These are phyloP conservation scores for Apamea sordens DNA, from an alignment of 2,888 invertebrate species.

Conservation along the genomic window DNA sequence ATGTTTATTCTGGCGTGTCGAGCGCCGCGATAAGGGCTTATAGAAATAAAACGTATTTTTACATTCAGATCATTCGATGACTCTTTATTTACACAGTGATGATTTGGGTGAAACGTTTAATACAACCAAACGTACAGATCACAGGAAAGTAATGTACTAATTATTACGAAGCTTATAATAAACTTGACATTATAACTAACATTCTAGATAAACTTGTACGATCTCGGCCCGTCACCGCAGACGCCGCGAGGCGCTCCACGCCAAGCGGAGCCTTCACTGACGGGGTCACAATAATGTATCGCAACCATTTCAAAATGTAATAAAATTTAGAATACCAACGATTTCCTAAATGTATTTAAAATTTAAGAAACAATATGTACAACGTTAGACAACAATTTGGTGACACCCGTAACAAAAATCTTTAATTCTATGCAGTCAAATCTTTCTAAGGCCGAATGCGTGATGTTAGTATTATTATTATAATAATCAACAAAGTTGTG, in stretches of 20 bases:
- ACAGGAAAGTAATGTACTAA: slow-evolving; percentile 83
- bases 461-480: slow-evolving; percentile 53
- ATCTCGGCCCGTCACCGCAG: slow-evolving; percentile 64
- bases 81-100: slow-evolving; percentile 89
- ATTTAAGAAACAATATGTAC: slow-evolving; percentile 78
- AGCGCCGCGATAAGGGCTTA: slow-evolving; percentile 18
- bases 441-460: slow-evolving; percentile 82
- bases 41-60: slow-evolving; percentile 80
- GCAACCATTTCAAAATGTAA: slow-evolving; percentile 75
- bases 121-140: slow-evolving; percentile 85
- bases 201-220: slow-evolving; percentile 71
- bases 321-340: slow-evolving; percentile 84
- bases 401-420: slow-evolving; percentile 70
- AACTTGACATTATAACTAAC: slow-evolving; percentile 72
- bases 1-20: slow-evolving; percentile 26
- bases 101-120: slow-evolving; percentile 79
- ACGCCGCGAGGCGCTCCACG: slow-evolving; percentile 47
- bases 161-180: slow-evolving; percentile 80
- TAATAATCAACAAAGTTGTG: slow-evolving; percentile 45
- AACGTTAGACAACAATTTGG: slow-evolving; percentile 71
- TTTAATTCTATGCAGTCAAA: slow-evolving; percentile 89
- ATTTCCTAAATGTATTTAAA: slow-evolving; percentile 75
- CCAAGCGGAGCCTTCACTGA: slow-evolving; percentile 58
- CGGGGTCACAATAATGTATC: slow-evolving; percentile 68
- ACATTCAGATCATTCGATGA: slow-evolving; percentile 90